phyloP scores from a whole-genome alignment of 64 coral and sea anemone species.

The Catalaphyllia jardinei region DNA sequence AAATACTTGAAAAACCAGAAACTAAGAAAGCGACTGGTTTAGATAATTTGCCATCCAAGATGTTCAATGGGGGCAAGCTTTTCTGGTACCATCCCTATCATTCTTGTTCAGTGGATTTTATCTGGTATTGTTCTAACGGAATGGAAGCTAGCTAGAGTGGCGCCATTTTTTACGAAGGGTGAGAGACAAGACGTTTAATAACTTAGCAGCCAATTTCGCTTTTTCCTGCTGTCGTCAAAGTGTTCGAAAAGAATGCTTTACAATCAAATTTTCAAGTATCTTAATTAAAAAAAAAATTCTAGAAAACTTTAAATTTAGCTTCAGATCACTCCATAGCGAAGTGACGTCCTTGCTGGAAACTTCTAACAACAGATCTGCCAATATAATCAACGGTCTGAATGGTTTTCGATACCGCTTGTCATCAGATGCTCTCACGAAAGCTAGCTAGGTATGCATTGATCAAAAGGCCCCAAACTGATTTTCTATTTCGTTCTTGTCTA shows the following conservation, averaged over 20 bases:
- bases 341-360: slow-evolving; percentile 25
- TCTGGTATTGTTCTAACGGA: not conserved
- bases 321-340: slow-evolving; percentile 15
- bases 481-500: not conserved
- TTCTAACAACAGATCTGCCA: slow-evolving; percentile 27
- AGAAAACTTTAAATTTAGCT: slow-evolving; percentile 34
- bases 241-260: slow-evolving; percentile 25
- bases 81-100: not conserved
- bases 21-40: slow-evolving; percentile 11
- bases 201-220: slow-evolving; percentile 8
- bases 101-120: no score
- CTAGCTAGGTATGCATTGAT: not conserved
- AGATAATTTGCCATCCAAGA: no score
- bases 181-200: slow-evolving; percentile 13
- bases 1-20: not conserved
- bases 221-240: slow-evolving; percentile 16
- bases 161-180: not conserved
- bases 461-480: slow-evolving; percentile 6
- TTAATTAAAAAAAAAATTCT: slow-evolving; percentile 2
- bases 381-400: slow-evolving; percentile 38
- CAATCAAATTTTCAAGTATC: slow-evolving; percentile 30
- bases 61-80: not conserved
- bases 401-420: slow-evolving; percentile 33
- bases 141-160: not conserved
- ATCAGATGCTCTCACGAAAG: slow-evolving; percentile 22